Evolutionary conservation across 2,888 invertebrate genomes (phyloP).

Genomic region (Macrosiphum euphorbiae): DNA sequence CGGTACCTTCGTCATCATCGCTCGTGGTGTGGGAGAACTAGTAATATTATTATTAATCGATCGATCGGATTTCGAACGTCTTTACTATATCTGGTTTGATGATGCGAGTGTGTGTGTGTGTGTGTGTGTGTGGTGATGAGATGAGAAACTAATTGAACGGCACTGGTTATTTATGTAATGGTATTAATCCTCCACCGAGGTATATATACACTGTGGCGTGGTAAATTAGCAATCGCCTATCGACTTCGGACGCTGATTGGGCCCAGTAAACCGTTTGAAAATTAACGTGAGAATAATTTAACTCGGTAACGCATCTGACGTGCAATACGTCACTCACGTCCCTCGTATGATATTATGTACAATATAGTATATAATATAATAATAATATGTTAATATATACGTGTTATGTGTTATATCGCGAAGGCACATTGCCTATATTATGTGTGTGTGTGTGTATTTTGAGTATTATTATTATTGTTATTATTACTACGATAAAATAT

Average conservation of each 20-base stretch:
- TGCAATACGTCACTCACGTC: neutral
- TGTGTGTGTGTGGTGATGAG: neutral
- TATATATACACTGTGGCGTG: neutral
- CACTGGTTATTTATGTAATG: slow-evolving; percentile 45
- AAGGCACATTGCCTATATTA: neutral
- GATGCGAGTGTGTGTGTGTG: no score
- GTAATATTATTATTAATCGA: neutral
- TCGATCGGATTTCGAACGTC: neutral
- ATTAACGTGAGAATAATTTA: slow-evolving; percentile 31
- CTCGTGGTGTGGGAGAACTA: neutral
- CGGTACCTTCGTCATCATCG: neutral
- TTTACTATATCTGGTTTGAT: neutral
- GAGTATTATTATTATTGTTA: neutral
- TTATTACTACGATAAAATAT: neutral
- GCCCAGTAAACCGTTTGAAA: slow-evolving; percentile 21
- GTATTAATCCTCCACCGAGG: slow-evolving; percentile 4
- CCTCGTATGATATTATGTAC: neutral
- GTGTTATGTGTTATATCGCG: neutral
- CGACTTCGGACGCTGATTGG: slow-evolving; percentile 13
- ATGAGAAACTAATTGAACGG: slow-evolving; percentile 44
- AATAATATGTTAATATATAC: slow-evolving; percentile 7
- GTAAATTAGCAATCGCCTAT: slow-evolving; percentile 39
- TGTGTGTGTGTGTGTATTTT: neutral
- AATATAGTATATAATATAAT: neutral
- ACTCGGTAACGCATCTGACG: neutral